Conservation (phyloP, 1,140 invertebrate genomes). For the Aporrectodea caliginosa region DNA sequence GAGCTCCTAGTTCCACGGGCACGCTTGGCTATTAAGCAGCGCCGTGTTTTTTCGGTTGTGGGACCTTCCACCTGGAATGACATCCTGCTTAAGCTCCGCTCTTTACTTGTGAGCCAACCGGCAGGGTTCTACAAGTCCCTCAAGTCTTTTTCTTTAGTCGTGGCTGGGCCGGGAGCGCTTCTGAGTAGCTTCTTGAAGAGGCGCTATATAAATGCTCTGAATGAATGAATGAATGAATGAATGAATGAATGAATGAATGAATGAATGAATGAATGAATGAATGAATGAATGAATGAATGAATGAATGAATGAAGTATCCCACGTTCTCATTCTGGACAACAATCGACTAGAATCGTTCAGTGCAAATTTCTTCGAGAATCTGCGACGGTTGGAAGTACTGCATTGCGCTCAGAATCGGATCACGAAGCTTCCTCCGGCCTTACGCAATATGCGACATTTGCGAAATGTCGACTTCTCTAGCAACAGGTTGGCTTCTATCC, state of each 20-base stretch:
- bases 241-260: constrained; percentile 27
- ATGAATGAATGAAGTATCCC: constrained; percentile 30
- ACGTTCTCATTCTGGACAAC: constrained; percentile 46
- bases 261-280: constrained; percentile 27
- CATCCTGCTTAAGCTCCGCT: too few species aligned
- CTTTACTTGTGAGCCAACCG: too few species aligned
- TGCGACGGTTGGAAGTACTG: constrained; percentile 44
- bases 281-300: constrained; percentile 27
- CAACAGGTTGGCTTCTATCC: constrained; percentile 46
- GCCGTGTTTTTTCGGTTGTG: too few species aligned
- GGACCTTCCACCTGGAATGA: too few species aligned
- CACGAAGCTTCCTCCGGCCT: constrained; percentile 40
- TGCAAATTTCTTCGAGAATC: constrained; percentile 39
- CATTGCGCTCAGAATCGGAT: constrained; percentile 42
- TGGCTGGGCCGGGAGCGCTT: too few species aligned
- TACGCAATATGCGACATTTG: constrained; percentile 41
- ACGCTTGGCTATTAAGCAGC: too few species aligned
- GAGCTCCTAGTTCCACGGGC: too few species aligned
- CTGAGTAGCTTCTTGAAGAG: too few species aligned
- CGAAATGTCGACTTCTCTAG: constrained; percentile 45
- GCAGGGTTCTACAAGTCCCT: too few species aligned
- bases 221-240: constrained; percentile 28
- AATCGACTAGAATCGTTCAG: constrained; percentile 45
- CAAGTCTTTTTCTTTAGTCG: too few species aligned
- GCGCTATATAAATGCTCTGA: too few species aligned